Conservation (phyloP, 2,113 vertebrate species). For the Rafetus swinhoei region DNA sequence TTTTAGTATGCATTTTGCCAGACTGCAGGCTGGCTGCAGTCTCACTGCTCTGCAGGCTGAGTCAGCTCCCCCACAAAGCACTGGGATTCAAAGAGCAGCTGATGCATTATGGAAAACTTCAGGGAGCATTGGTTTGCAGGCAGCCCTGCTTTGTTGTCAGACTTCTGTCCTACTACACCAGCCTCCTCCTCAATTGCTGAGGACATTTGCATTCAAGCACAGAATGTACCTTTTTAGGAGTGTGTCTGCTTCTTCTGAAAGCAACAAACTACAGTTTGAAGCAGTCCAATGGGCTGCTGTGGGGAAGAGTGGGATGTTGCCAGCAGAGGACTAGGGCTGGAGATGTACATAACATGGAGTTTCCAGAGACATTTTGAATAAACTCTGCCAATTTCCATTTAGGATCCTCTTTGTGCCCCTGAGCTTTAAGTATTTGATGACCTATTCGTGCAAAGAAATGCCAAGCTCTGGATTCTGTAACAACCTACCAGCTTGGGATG, state of each 20-base stretch:
- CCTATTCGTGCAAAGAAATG: neutral
- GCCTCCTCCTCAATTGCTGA: slow-evolving; percentile 7
- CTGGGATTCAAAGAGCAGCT: slow-evolving; percentile 15
- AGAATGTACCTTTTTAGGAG: neutral
- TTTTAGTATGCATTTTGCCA: slow-evolving; percentile 55
- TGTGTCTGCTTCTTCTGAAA: neutral
- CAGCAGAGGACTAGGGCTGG: neutral
- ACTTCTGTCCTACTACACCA: neutral
- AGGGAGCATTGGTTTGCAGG: slow-evolving; percentile 14
- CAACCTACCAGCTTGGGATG: slow-evolving; percentile 33
- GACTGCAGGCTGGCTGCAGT: neutral
- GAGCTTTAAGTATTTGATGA: slow-evolving; percentile 19
- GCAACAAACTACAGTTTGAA: neutral
- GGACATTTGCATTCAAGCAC: neutral
- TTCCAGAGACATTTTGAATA: neutral
- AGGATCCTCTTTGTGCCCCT: neutral
- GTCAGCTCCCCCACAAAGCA: neutral
- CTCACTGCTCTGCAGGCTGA: slow-evolving; percentile 18
- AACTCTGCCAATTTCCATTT: neutral
- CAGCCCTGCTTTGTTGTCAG: neutral
- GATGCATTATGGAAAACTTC: slow-evolving; percentile 38
- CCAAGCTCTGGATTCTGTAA: neutral
- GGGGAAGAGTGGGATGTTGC: slow-evolving; percentile 9
- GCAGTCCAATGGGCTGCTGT: neutral
- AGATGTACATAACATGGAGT: neutral